Evolutionary conservation across 2,888 invertebrate species (phyloP).

Genomic region (Tenthredo notha): DNA sequence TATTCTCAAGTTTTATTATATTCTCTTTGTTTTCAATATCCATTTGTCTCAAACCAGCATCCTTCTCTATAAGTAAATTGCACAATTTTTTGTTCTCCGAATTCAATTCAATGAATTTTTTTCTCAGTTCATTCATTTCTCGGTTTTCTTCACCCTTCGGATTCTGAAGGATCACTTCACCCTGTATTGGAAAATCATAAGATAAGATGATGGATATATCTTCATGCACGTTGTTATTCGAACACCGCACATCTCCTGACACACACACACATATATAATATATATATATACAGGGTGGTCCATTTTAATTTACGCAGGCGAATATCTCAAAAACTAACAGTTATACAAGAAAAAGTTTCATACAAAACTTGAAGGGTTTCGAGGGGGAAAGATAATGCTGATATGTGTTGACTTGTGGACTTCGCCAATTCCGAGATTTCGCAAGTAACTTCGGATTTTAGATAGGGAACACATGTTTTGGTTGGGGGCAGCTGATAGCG

Average conservation of each 20-base stretch:
- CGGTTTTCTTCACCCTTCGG: not conserved
- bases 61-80: not conserved
- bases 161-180: not conserved
- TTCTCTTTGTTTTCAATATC: not conserved
- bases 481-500: no score
- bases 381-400: no score
- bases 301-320: no score
- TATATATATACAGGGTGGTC: no score
- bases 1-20: not conserved
- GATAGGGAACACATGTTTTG: no score
- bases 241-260: not conserved
- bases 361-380: no score
- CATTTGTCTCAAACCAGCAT: not conserved
- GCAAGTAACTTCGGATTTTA: no score
- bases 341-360: no score
- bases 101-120: not conserved
- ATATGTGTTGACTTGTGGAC: no score
- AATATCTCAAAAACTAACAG: no score
- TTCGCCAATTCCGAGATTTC: no score
- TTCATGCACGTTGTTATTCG: not conserved
- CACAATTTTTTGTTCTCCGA: not conserved
- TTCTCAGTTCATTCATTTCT: not conserved
- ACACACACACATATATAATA: not conserved
- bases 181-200: slow-evolving; percentile 4
- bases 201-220: not conserved